A percentile compares a stretch with the other conserved stretches of the same genome.
These are phyloP conservation scores for Gymnocypris eckloni DNA, from an alignment of 2,797 vertebrate species.

Conservation along the genomic window DNA sequence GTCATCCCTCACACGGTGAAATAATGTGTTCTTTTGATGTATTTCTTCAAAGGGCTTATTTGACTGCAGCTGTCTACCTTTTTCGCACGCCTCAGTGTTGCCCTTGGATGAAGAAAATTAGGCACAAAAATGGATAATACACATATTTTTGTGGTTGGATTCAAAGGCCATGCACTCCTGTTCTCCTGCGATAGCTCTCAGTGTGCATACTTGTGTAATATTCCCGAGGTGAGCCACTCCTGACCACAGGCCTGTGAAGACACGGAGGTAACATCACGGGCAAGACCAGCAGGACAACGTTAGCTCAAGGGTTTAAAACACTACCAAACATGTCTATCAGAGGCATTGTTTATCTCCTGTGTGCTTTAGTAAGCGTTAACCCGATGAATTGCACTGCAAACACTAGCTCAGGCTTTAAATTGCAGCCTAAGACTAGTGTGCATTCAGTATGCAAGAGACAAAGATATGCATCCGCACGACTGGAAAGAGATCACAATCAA, in stretches of 20 bases:
- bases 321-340: constrained; percentile 27
- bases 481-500: constrained; percentile 15
- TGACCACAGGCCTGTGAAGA: constrained; percentile 17
- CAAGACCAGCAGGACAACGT: constrained; percentile 1
- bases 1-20: constrained; percentile 65
- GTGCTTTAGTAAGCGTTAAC: not conserved
- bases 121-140: constrained; percentile 62
- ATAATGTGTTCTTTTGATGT: constrained; percentile 76
- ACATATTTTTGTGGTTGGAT: constrained; percentile 54
- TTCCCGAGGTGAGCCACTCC: not conserved
- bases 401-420: not conserved
- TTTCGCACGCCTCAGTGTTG: constrained; percentile 69
- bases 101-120: constrained; percentile 71
- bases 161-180: constrained; percentile 46
- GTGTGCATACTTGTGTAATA: no score
- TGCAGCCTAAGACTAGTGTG: constrained; percentile 13
- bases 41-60: constrained; percentile 76
- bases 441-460: constrained; percentile 7
- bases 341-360: constrained; percentile 8
- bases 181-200: not conserved
- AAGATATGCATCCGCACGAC: constrained; percentile 8
- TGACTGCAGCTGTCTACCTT: constrained; percentile 74
- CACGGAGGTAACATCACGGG: not conserved
- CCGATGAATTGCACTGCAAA: not conserved
- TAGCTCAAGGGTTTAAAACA: constrained; percentile 30